Conservation (phyloP, 2,888 invertebrate species). For the Nymphalis urticae region DNA sequence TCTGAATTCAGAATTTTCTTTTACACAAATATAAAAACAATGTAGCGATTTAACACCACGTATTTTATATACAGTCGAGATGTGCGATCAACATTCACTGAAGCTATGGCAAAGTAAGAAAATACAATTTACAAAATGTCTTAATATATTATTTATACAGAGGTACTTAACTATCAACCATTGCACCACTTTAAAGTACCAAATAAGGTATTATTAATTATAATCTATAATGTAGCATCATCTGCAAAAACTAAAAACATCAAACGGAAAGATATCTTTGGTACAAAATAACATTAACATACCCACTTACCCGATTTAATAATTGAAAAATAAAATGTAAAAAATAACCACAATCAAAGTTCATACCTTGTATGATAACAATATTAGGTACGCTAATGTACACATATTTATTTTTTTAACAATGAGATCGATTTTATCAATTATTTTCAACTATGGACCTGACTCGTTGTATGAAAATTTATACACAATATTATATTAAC, state of each 20-base stretch:
- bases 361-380: constrained; percentile 82
- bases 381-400: constrained; percentile 67
- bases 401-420: constrained; percentile 66
- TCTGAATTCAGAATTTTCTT: constrained; percentile 27
- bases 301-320: constrained; percentile 54
- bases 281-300: constrained; percentile 68
- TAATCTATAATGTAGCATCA: constrained; percentile 27
- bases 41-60: constrained; percentile 24
- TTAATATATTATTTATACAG: constrained; percentile 56
- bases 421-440: constrained; percentile 79
- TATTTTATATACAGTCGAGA: constrained; percentile 34
- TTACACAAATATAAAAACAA: constrained; percentile 28
- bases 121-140: constrained; percentile 51
- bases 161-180: constrained; percentile 65
- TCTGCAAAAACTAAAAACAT: constrained; percentile 51
- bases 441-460: constrained; percentile 59
- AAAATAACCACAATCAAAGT: constrained; percentile 62
- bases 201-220: constrained; percentile 52
- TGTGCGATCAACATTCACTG: constrained; percentile 62
- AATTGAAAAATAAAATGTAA: constrained; percentile 54
- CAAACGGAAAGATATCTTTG: constrained; percentile 76
- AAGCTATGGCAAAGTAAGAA: constrained; percentile 63
- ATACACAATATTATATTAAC: constrained; percentile 23
- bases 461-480: constrained; percentile 64
- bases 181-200: constrained; percentile 73